phyloP scores from a whole-genome alignment of 2,797 vertebrate species.

The Pelodytes ibericus region DNA sequence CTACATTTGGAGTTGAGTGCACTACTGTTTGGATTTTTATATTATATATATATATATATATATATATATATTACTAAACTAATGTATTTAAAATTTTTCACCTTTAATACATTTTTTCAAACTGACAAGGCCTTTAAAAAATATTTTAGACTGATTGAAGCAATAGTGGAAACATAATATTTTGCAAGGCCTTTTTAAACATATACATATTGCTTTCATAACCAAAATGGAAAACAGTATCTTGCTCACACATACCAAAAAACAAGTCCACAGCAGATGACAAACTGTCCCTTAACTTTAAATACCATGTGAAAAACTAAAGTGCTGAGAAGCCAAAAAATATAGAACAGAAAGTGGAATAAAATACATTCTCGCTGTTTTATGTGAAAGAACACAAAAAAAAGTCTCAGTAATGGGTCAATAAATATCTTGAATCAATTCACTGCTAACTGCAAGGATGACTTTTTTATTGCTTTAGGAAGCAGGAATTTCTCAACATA shows the following conservation, averaged over 20 bases:
- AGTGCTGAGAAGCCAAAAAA: slow-evolving; percentile 56
- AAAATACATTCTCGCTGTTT: slow-evolving; percentile 58
- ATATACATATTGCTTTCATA: neutral
- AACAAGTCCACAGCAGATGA: slow-evolving; percentile 3
- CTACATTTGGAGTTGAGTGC: too few relatives aligned
- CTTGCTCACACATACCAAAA: neutral
- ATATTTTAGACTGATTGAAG: too few relatives aligned
- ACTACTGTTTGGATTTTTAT: too few relatives aligned
- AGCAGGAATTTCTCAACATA: slow-evolving; percentile 60
- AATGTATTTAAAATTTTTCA: too few relatives aligned
- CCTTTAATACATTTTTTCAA: too few relatives aligned
- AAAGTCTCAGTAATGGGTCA: slow-evolving; percentile 60
- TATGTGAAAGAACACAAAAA: slow-evolving; percentile 53
- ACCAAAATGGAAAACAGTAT: neutral
- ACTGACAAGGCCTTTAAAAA: too few relatives aligned
- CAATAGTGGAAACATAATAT: neutral
- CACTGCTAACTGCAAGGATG: slow-evolving; percentile 64
- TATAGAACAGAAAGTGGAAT: slow-evolving; percentile 20
- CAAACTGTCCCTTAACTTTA: slow-evolving; percentile 35
- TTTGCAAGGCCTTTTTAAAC: neutral
- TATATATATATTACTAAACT: too few relatives aligned
- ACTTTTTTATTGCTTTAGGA: slow-evolving; percentile 64
- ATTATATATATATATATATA: too few relatives aligned
- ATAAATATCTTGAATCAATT: slow-evolving; percentile 57
- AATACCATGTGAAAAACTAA: slow-evolving; percentile 56